Conservation (phyloP, 2,113 vertebrate species). For the Chloroceryle aenea region DNA sequence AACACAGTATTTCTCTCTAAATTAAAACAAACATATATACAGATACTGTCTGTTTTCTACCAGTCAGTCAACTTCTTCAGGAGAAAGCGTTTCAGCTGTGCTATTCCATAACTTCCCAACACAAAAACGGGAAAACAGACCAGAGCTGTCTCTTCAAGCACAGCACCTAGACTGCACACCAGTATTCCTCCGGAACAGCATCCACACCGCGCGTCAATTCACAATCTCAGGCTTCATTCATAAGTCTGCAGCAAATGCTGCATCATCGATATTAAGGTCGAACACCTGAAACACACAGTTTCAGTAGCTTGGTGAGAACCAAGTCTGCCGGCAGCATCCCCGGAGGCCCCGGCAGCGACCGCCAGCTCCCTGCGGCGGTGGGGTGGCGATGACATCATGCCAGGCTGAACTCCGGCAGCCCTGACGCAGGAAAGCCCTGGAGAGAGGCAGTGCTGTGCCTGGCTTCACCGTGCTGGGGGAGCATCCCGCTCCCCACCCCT, state of each 20-base stretch:
- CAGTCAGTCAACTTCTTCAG: background rate
- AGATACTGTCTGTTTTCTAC: background rate
- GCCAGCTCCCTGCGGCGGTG: conserved; percentile 52
- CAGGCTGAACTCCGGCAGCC: background rate
- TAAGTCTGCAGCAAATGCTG: background rate
- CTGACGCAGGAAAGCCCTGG: background rate
- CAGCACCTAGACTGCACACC: background rate
- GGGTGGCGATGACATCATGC: conserved; percentile 72
- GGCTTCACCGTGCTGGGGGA: background rate
- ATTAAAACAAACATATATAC: background rate
- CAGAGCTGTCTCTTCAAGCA: background rate
- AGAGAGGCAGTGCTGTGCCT: background rate
- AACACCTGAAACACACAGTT: background rate
- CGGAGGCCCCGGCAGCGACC: background rate
- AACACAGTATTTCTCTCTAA: background rate
- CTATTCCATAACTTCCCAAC: background rate
- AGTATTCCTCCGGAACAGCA: background rate
- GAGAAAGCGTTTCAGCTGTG: background rate
- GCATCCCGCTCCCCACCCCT: conserved; percentile 36
- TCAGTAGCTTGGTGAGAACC: conserved; percentile 6
- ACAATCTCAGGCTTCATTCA: background rate
- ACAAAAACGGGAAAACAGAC: background rate
- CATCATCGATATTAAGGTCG: rapidly evolving
- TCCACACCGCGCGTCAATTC: background rate
- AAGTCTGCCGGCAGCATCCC: conserved; percentile 15